Percentiles rank a stretch among this genome's conserved stretches.
phyloP scores from a whole-genome alignment of 2,113 vertebrate species.

The Aplodontia rufa region DNA sequence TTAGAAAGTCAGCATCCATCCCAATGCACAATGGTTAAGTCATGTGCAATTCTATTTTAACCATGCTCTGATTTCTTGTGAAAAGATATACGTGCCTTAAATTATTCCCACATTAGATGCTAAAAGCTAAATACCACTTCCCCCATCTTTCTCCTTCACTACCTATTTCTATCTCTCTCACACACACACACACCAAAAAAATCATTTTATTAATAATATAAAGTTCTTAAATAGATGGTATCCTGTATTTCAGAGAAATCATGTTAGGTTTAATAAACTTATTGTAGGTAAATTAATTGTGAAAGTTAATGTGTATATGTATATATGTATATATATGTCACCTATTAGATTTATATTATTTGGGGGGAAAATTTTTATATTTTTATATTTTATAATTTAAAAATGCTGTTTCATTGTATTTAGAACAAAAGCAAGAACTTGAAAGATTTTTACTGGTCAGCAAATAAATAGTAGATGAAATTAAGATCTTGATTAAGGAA shows the following conservation, averaged over 20 bases:
- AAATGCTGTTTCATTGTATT: background rate
- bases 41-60: background rate
- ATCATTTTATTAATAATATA: background rate
- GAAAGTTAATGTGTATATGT: too few species aligned
- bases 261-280: background rate
- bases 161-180: background rate
- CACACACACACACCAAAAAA: background rate
- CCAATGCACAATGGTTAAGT: background rate
- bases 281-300: background rate
- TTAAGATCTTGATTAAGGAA: conserved; percentile 17
- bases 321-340: conserved; percentile 1
- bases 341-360: background rate
- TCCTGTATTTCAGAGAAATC: conserved; percentile 6
- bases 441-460: background rate
- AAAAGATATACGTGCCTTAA: background rate
- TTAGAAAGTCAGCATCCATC: background rate
- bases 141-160: background rate
- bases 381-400: conserved; percentile 25
- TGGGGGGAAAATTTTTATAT: background rate
- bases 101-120: background rate
- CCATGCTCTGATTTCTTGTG: background rate
- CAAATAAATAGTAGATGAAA: conserved; percentile 15
- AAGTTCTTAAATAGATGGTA: background rate
- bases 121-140: background rate
- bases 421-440: conserved; percentile 14